Evolutionary conservation across 2,113 vertebrate genomes (phyloP).

Genomic region (Sialia sialis): DNA sequence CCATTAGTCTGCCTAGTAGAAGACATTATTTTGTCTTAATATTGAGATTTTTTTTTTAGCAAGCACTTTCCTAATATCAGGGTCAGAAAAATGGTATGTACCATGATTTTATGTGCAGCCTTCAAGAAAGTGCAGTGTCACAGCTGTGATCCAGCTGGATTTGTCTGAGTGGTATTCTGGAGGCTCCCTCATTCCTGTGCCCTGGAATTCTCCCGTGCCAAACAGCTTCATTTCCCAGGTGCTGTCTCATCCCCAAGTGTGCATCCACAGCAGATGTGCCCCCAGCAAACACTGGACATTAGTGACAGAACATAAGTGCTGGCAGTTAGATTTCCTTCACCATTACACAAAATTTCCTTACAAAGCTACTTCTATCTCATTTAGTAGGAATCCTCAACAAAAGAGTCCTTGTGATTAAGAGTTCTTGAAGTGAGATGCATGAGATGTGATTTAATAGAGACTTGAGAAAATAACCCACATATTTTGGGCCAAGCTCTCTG

Average conservation of each 20-base stretch:
- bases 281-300: not conserved
- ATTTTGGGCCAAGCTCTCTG: not conserved
- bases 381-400: not conserved
- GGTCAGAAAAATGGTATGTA: not conserved
- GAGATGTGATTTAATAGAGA: not conserved
- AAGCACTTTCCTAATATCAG: not conserved
- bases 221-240: not conserved
- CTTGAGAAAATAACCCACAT: not conserved
- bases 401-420: not conserved
- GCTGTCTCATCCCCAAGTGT: not conserved
- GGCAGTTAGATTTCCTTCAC: not conserved
- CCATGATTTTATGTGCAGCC: not conserved
- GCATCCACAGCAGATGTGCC: not conserved
- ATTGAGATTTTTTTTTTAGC: not conserved
- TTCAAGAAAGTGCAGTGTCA: not conserved
- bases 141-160: not conserved
- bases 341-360: not conserved
- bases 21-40: not conserved
- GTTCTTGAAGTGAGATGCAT: not conserved
- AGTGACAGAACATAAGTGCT: not conserved
- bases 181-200: not conserved
- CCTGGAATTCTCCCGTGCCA: not conserved
- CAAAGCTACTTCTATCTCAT: not conserved
- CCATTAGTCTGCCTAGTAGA: not conserved
- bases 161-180: not conserved